phyloP scores from a whole-genome alignment of 2,888 invertebrate species.

The Stenurella melanura region DNA sequence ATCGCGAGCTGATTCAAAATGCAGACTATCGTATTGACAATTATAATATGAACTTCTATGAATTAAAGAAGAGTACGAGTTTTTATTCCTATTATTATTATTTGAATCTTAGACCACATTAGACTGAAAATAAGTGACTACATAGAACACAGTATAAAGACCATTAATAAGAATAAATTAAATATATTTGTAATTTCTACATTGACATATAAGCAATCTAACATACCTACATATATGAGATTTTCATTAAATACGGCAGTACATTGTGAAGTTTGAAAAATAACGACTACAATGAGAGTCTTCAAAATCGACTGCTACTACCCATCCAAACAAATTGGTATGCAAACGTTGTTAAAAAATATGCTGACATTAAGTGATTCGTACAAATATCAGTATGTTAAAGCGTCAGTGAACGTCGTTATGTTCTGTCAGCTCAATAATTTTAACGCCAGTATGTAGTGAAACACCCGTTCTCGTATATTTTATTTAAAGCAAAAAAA shows the following conservation, averaged over 20 bases:
- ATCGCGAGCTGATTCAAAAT: too few relatives aligned
- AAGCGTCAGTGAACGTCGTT: conserved; percentile 27
- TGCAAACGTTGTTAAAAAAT: not conserved
- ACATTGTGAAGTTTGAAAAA: not conserved
- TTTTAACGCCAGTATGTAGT: conserved; percentile 24
- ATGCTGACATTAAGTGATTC: conserved; percentile 19
- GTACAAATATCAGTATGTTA: conserved; percentile 2
- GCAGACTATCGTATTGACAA: too few relatives aligned
- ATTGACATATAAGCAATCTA: too few relatives aligned
- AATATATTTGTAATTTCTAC: too few relatives aligned
- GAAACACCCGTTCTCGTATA: conserved; percentile 2
- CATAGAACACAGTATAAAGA: too few relatives aligned
- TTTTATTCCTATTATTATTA: too few relatives aligned
- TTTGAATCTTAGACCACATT: too few relatives aligned
- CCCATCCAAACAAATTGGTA: conserved; percentile 20
- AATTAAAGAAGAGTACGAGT: too few relatives aligned
- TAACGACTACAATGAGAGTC: conserved; percentile 15
- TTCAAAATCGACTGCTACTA: conserved; percentile 14
- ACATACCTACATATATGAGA: not conserved
- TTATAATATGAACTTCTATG: too few relatives aligned
- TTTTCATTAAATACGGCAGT: not conserved
- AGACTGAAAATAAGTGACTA: too few relatives aligned
- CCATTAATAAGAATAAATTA: too few relatives aligned
- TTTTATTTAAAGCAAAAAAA: conserved; percentile 33
- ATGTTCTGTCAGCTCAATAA: conserved; percentile 32